Conservation (phyloP, 2,113 vertebrate genomes). For the Zapornia atra region DNA sequence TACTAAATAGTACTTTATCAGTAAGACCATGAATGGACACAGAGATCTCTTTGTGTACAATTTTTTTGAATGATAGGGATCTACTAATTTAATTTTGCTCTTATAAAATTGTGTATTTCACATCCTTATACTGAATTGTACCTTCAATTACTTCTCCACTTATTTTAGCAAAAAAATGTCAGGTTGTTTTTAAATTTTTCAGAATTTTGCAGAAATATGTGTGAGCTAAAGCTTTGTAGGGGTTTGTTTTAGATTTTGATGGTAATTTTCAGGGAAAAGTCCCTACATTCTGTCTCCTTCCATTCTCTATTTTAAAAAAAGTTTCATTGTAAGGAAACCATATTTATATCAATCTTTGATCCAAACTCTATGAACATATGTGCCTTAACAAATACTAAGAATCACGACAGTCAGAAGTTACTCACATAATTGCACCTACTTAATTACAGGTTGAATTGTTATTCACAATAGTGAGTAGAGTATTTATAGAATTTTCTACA, state of each 20-base stretch:
- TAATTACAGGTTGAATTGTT: not conserved
- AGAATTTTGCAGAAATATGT: not conserved
- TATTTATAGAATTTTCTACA: not conserved
- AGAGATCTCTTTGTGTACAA: not conserved
- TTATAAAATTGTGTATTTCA: not conserved
- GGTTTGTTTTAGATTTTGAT: not conserved
- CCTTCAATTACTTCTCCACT: not conserved
- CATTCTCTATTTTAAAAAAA: no score
- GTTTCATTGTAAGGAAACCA: not conserved
- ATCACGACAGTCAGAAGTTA: not conserved
- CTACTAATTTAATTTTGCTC: not conserved
- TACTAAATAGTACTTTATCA: not conserved
- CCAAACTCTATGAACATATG: not conserved
- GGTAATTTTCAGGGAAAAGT: not conserved
- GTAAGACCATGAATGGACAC: not conserved
- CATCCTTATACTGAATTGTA: not conserved
- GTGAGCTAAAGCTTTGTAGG: not conserved
- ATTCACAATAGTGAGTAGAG: not conserved
- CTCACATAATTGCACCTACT: not conserved
- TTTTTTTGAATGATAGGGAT: not conserved
- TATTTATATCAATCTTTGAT: not conserved
- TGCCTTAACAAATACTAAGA: not conserved
- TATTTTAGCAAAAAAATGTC: not conserved
- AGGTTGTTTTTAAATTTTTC: not conserved
- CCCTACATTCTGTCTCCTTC: accelerated